Base-by-base conservation (phyloP, 1,140 invertebrate species). In the Diprion similis region DNA sequence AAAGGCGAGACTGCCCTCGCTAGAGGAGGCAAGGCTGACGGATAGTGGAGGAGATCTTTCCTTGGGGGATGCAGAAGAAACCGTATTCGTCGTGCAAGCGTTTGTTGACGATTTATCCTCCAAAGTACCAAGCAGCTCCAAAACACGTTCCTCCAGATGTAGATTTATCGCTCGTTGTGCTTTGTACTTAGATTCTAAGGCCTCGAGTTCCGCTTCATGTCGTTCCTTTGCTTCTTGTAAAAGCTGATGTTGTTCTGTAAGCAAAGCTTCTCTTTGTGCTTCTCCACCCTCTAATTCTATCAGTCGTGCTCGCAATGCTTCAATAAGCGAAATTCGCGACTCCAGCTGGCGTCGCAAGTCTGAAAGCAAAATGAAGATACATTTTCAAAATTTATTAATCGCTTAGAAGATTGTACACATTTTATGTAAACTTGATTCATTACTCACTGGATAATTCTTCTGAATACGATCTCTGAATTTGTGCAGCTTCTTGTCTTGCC, bases 111-210 rank as follows among this genome's bases (percentile, higher is more conserved):
- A 86, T 13, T 83, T 82, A 13, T 82, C 81, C 18, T 90, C 89
- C 10, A 91, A 77, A 68, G 89, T 90, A 75, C 91, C 88, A 24
- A 89, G 87, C 64, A 92, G 82, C 79, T 94, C 92, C 68, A 94
- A 85, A 8, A 93, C 91, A 73, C 92, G 90, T 59, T 91, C 90
- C 78, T 95, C 93, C 71, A 93, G 85, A 51, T 91, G 88, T 73
- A 92, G 87, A 82, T 93, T 93, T 46, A 94, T 92, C 45, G 90
- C 88, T 78, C 92, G 89, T 77, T 94, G 91, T 8, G 91, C 90
- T 70, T 90, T 89, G 81, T 94, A 95, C 81, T 95, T 95, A 66
- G 92, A 92, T 78, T 93, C 92, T 1, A 94, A 87, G 4, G 92
- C 90, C 82, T 91, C 83, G 48, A 90, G 79, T 71, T 89, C 87